A percentile compares a stretch with the other conserved stretches of the same genome.
phyloP scores from a whole-genome alignment of 2,113 vertebrate genomes.

The Mormoops blainvillei region DNA sequence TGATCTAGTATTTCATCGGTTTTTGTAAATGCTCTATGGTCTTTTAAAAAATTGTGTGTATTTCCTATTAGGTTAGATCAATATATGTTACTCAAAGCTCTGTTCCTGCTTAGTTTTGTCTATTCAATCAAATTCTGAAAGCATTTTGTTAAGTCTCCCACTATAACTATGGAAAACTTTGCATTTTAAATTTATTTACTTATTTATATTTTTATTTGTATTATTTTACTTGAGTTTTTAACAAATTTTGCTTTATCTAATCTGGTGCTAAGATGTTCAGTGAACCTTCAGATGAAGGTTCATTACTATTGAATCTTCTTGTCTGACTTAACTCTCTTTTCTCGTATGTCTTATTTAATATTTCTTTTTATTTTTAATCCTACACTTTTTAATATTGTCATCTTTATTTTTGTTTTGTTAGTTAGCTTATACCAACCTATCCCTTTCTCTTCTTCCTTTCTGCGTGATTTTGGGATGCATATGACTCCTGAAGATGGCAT shows the following conservation, averaged over 20 bases:
- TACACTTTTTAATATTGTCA: background rate
- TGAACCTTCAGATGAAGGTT: background rate
- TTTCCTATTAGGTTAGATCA: background rate
- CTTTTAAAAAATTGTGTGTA: background rate
- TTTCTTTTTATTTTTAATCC: conserved; percentile 18
- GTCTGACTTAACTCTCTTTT: background rate
- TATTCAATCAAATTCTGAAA: conserved; percentile 7
- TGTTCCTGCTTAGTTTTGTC: background rate
- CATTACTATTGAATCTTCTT: background rate
- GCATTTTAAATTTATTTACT: background rate
- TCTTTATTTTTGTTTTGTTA: background rate
- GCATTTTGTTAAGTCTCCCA: conserved; percentile 14
- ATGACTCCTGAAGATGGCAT: background rate
- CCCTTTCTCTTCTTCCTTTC: background rate
- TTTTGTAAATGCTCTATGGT: background rate
- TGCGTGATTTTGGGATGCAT: background rate
- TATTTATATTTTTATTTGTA: background rate
- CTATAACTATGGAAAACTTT: background rate
- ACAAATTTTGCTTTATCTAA: background rate
- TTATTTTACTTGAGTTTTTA: conserved; percentile 15
- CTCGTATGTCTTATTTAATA: background rate
- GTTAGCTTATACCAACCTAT: background rate
- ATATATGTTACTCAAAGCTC: background rate
- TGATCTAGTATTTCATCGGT: background rate
- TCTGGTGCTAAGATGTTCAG: background rate